phyloP scores from a whole-genome alignment of 1,140 invertebrate genomes.

The Hycleus phaleratus region DNA sequence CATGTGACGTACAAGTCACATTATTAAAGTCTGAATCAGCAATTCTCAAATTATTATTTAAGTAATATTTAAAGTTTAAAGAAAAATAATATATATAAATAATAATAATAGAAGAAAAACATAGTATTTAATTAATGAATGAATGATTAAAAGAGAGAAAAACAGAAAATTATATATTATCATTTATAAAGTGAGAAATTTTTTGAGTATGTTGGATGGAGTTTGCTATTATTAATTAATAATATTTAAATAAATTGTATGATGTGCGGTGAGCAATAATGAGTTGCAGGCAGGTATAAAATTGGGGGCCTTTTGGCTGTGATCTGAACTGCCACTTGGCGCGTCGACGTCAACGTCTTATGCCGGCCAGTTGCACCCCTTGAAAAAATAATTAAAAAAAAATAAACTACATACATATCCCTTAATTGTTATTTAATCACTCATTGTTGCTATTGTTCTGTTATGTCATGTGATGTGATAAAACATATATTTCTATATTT shows the following conservation, averaged over 20 bases:
- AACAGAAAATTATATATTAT: conserved; percentile 26
- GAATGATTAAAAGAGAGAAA: no score
- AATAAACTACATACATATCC: conserved; percentile 38
- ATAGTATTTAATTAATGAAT: conserved; percentile 5
- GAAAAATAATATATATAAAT: conserved; percentile 32
- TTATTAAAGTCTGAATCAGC: conserved; percentile 42
- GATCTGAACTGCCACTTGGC: conserved; percentile 38
- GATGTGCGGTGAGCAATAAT: conserved; percentile 23
- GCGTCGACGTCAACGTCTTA: conserved; percentile 15
- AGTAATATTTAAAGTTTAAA: conserved; percentile 34
- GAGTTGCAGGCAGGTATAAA: conserved; percentile 15
- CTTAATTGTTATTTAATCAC: conserved; percentile 41
- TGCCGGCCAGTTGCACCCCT: conserved; percentile 23
- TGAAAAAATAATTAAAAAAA: conserved; percentile 27
- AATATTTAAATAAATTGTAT: no score
- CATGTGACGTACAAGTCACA: conserved; percentile 33
- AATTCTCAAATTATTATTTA: conserved; percentile 43
- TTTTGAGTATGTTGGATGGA: conserved; percentile 7
- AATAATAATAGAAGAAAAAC: conserved; percentile 26
- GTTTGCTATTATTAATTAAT: neutral
- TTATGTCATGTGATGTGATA: conserved; percentile 40
- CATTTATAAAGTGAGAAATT: conserved; percentile 28
- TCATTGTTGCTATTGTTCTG: conserved; percentile 41
- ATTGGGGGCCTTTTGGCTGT: conserved; percentile 37
- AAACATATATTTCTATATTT: conserved; percentile 39